Evolutionary conservation across 2,888 invertebrate species (phyloP).

Genomic region (Drosophila peninsularis): DNA sequence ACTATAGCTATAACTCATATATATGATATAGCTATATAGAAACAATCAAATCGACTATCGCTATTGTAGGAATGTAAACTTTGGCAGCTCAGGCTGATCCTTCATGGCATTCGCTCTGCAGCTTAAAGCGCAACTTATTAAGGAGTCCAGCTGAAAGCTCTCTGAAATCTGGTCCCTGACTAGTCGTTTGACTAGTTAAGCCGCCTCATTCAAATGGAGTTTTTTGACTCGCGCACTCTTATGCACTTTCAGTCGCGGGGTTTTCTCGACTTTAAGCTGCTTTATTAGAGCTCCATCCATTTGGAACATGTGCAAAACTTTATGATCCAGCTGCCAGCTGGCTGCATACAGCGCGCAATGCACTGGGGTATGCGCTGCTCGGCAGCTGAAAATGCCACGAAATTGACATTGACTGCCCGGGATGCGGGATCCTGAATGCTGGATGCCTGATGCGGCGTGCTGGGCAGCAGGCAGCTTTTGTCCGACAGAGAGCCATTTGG

Average conservation of each 20-base stretch:
- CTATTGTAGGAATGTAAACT: not conserved
- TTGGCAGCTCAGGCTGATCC: not conserved
- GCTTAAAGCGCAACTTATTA: not conserved
- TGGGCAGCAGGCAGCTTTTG: conserved; percentile 14
- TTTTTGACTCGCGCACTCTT: not conserved
- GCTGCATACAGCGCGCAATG: conserved; percentile 4
- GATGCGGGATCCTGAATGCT: not conserved
- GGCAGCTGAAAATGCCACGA: conserved; percentile 33
- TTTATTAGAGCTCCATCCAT: conserved; percentile 19
- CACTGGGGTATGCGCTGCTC: conserved; percentile 11
- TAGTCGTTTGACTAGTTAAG: conserved; percentile 16
- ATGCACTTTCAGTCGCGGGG: not conserved
- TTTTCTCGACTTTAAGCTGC: conserved; percentile 17
- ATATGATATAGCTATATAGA: not conserved
- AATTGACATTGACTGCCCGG: conserved; percentile 52
- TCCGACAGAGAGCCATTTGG: conserved; percentile 39
- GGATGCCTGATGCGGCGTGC: not conserved
- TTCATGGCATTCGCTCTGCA: not conserved
- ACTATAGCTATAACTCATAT: too few relatives aligned
- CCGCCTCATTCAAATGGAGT: conserved; percentile 19
- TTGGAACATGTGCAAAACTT: conserved; percentile 32
- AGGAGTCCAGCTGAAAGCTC: not conserved
- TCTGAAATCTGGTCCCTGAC: not conserved
- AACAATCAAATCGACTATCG: too few relatives aligned
- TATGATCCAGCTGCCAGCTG: conserved; percentile 8